Base-by-base conservation (phyloP, 1,140 invertebrate genomes). In the Rhopalosiphum padi region DNA sequence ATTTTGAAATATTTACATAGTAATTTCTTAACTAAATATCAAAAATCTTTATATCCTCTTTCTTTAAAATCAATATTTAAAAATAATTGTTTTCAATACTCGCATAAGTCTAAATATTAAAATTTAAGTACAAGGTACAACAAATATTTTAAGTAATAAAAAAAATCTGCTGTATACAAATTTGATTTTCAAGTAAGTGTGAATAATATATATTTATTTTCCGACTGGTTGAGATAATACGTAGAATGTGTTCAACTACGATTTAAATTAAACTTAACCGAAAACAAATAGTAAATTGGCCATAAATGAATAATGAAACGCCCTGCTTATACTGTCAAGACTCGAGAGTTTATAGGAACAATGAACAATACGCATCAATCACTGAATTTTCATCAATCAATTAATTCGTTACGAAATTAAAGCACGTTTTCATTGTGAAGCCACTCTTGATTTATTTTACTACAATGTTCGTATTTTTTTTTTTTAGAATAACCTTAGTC, bases 341-440 rank as follows among this genome's bases (percentile, higher is more conserved):
- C 41, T 25, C 41, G 6, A 86, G 41, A 86, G 25, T 43, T 86
- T 41, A 1, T 68, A n/a, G 60, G 30, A 68, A 68, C 60, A 68
- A 68, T 68, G 25, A 86, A 86, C 11, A 46, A 86, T 86, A 25
- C 41, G 25, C 46, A 48, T 48, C 43, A 87, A 87, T 87, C 86
- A 48, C 43, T 48, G 30, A 6, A 35, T 48, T 51, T 51, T 35
- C n/a, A 51, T 35, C 46, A 88, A 51, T 88, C 46, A 51, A 88
- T 88, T 51, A 51, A 51, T 88, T 88, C 46, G 8, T 51, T 88
- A 23, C 5, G n/a, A 88, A 88, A 88, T 88, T 88, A 88, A 88
- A 88, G 5, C 21, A 35, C 46, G 46, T 88, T 88, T 51, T n/a
- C 46, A 35, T 51, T 22, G 46, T 88, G 86, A 51, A 48, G 46